Conservation (phyloP, 2,113 vertebrate genomes). For the Nesoenas mayeri region DNA sequence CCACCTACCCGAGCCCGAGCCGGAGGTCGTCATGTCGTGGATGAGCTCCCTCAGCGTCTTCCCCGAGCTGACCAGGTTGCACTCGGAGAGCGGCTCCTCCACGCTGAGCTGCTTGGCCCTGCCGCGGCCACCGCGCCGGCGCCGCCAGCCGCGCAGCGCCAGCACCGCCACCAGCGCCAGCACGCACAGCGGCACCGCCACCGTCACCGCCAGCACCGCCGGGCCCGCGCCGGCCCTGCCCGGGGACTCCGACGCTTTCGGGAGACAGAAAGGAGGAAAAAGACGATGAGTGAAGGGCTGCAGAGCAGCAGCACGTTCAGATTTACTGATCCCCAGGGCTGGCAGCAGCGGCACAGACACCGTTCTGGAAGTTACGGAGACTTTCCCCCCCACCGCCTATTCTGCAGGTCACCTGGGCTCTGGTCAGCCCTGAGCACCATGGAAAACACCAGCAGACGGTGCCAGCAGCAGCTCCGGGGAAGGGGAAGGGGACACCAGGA, state of each 20-base stretch:
- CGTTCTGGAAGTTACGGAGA: accelerated
- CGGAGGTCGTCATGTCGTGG: slow-evolving; percentile 91
- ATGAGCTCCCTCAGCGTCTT: slow-evolving; percentile 93
- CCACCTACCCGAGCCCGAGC: slow-evolving; percentile 91
- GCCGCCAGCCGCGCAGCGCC: slow-evolving; percentile 70
- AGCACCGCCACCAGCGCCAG: slow-evolving; percentile 70
- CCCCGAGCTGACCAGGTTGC: slow-evolving; percentile 78
- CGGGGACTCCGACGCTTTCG: slow-evolving; percentile 26
- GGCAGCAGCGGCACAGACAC: not conserved
- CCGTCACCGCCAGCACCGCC: slow-evolving; percentile 72
- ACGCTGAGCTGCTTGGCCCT: slow-evolving; percentile 76
- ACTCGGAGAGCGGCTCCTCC: slow-evolving; percentile 86
- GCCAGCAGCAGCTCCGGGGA: not conserved
- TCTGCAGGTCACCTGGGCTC: accelerated
- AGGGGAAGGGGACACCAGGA: too few species aligned
- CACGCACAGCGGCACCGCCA: slow-evolving; percentile 82
- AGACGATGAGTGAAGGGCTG: not conserved
- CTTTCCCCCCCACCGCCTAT: accelerated
- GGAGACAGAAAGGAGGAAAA: not conserved
- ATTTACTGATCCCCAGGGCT: accelerated
- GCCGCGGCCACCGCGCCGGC: slow-evolving; percentile 70
- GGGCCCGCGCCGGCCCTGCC: slow-evolving; percentile 58
- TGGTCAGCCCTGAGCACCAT: accelerated
- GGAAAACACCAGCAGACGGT: too few species aligned
- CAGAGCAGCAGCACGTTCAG: accelerated